Base-by-base conservation (phyloP, 1,140 invertebrate genomes). In the Papilio machaon region DNA sequence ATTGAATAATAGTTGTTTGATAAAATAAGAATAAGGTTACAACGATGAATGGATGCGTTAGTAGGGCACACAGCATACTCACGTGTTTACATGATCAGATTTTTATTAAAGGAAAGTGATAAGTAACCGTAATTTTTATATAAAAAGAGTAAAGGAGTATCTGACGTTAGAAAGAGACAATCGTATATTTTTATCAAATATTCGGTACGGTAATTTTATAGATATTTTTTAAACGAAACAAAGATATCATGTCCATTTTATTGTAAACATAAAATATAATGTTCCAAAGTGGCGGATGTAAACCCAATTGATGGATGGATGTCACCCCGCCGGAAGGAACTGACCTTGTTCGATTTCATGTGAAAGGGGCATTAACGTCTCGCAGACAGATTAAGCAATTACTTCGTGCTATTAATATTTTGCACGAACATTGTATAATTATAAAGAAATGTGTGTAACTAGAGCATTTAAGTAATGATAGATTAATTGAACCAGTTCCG, bases 341-440 rank as follows among this genome's bases (percentile, higher is more conserved):
- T 23, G 30, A 15, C 23, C 64, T 70, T 35, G 64, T 70, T 15
- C 4, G 64, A 70, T 70, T 70, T 70, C 64, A 35, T 70, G 64
- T 38, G 64, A 70, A 70, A 70, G 30, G 23, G 30, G 30, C 64
- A 70, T 35, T 35, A 70, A 70, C 30, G 13, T 11, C 30, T 35
- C 64, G 30, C 64, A 70, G 64, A 70, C 30, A 70, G 13, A 70
- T 70, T 70, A 70, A 70, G 64, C 13, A 70, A 70, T 70, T 35
- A 70, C 13, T 35, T 35, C 17, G 23, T 58, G 60, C 60, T 70
- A 15, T 70, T 35, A 35, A 70, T 4, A 70, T 70, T 70, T 70
- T 38, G 30, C 64, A 70, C 64, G 64, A 70, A 70, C 64, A 38
- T 70, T 70, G 64, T 70, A 70, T 70, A 70, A 70, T 70, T 70